Conservation (phyloP, 1,140 invertebrate genomes). For the Heliothis virescens region DNA sequence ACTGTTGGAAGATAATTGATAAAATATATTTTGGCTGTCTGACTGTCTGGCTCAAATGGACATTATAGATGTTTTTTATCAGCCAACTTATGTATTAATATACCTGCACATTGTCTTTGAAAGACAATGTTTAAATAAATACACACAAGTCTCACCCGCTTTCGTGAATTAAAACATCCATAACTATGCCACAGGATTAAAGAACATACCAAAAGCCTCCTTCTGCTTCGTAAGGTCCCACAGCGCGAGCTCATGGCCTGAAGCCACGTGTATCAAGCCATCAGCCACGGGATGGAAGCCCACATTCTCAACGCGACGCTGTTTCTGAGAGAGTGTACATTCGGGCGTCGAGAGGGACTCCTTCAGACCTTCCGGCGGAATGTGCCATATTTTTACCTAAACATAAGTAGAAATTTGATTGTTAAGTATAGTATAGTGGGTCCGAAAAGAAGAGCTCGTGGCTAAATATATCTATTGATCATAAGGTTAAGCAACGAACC, state of each 20-base stretch:
- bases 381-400: conserved; percentile 94
- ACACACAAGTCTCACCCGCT: no score
- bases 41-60: no score
- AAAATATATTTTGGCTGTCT: no score
- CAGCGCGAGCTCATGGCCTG: conserved; percentile 92
- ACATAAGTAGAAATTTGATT: conserved; percentile 51
- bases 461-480: no score
- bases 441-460: no score
- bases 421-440: neutral
- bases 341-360: conserved; percentile 93
- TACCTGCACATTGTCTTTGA: no score
- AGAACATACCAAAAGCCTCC: conserved; percentile 91
- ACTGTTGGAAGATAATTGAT: conserved; percentile 79
- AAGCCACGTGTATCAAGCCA: conserved; percentile 93
- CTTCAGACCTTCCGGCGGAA: conserved; percentile 92
- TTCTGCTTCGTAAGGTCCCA: conserved; percentile 95
- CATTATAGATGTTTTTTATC: no score
- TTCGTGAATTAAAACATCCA: no score
- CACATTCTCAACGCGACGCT: conserved; percentile 94
- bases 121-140: no score
- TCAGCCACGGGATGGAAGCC: conserved; percentile 96
- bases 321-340: conserved; percentile 92
- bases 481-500: no score
- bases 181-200: neutral
- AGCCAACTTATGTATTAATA: no score